Percentiles rank a stretch among this genome's conserved stretches.
phyloP scores from a whole-genome alignment of 2,113 vertebrate species.

The Microcebus jonahi region DNA sequence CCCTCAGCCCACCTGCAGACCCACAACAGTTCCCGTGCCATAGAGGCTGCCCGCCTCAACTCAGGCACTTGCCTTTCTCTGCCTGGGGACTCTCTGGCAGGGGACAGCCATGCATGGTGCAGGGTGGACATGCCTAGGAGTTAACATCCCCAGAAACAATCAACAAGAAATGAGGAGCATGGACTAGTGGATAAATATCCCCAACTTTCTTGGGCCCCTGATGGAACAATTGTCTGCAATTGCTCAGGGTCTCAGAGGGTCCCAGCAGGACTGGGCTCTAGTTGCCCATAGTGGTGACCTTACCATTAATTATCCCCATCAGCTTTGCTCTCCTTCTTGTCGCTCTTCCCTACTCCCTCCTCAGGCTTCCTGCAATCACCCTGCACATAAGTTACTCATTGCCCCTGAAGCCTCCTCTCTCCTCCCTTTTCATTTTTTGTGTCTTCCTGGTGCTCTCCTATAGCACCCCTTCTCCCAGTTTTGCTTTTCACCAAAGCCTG shows the following conservation, averaged over 20 bases:
- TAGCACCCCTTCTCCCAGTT: too few species aligned
- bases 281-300: accelerated
- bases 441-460: background rate
- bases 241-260: background rate
- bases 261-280: background rate
- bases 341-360: background rate
- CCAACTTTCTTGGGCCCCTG: background rate
- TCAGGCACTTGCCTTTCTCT: background rate
- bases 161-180: background rate
- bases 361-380: background rate
- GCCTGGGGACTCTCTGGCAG: background rate
- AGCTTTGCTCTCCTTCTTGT: background rate
- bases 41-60: background rate
- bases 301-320: too few species aligned
- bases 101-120: background rate
- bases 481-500: background rate
- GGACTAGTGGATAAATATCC: background rate
- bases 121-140: background rate
- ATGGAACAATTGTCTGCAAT: background rate
- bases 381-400: background rate
- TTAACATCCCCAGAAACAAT: background rate
- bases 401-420: background rate
- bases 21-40: background rate
- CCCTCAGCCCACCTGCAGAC: background rate
- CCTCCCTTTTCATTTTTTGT: background rate